Evolutionary conservation across 2,888 invertebrate species (phyloP).

Genomic region (Eupeodes latifasciatus): DNA sequence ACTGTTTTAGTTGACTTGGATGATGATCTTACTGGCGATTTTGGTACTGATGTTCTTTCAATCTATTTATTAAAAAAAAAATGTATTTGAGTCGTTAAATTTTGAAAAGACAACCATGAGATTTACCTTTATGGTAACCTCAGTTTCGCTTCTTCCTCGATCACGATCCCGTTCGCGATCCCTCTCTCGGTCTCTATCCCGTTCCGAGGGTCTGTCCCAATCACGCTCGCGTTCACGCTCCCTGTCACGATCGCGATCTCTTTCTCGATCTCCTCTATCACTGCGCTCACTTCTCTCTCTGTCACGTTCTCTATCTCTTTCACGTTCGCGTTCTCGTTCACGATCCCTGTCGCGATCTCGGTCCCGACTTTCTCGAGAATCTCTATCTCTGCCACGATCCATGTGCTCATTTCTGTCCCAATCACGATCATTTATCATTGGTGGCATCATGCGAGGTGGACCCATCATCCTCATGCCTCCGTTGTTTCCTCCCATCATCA

Average conservation of each 20-base stretch:
- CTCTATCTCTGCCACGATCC: conserved; percentile 77
- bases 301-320: conserved; percentile 80
- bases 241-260: conserved; percentile 69
- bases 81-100: not conserved
- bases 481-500: conserved; percentile 78
- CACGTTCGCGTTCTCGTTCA: conserved; percentile 80
- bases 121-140: conserved; percentile 60
- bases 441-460: conserved; percentile 75
- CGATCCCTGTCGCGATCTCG: conserved; percentile 82
- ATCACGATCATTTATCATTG: conserved; percentile 80
- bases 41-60: conserved; percentile 31
- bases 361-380: conserved; percentile 78
- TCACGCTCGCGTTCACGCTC: conserved; percentile 82
- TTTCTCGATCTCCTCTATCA: conserved; percentile 68
- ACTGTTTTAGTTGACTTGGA: conserved; percentile 27
- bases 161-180: conserved; percentile 81
- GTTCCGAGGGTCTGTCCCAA: conserved; percentile 62
- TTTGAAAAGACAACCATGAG: not conserved
- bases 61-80: conserved; percentile 1
- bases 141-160: conserved; percentile 84
- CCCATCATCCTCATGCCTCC: conserved; percentile 70
- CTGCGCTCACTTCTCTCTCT: conserved; percentile 82
- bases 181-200: conserved; percentile 80
- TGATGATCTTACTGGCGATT: conserved; percentile 30
- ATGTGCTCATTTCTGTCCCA: conserved; percentile 81